These are phyloP conservation scores for Candidula unifasciata DNA, from an alignment of 2,888 invertebrate genomes.

Conservation along the genomic window DNA sequence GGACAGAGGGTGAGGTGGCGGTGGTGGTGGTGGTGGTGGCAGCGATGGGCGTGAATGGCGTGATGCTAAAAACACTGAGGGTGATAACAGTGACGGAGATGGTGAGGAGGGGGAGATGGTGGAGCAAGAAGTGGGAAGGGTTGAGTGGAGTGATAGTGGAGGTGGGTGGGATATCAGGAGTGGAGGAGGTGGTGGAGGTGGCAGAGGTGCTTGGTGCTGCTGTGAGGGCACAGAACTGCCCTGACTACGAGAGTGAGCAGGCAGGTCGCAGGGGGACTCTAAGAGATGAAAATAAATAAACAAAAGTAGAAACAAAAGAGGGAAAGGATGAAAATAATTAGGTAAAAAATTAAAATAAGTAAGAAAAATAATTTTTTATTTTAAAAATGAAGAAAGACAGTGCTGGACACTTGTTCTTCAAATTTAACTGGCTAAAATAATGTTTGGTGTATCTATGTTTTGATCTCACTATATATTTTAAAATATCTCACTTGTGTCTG, in stretches of 20 bases:
- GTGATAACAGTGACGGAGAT: slow-evolving; percentile 49
- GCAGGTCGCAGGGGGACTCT: slow-evolving; percentile 54
- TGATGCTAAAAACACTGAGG: slow-evolving; percentile 44
- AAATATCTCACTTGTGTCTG: too few relatives aligned
- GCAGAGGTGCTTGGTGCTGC: slow-evolving; percentile 48
- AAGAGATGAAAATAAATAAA: slow-evolving; percentile 41
- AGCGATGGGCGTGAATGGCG: slow-evolving; percentile 47
- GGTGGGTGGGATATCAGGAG: slow-evolving; percentile 44
- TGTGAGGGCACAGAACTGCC: slow-evolving; percentile 48
- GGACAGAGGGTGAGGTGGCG: slow-evolving; percentile 61
- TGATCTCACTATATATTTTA: background rate
- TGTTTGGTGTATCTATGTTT: background rate
- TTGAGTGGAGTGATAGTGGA: slow-evolving; percentile 41
- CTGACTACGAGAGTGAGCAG: slow-evolving; percentile 51
- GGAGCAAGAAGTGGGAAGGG: slow-evolving; percentile 40
- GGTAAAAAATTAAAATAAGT: background rate
- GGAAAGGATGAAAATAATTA: slow-evolving; percentile 34
- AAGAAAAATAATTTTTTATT: slow-evolving; percentile 1
- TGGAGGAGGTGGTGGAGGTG: slow-evolving; percentile 52
- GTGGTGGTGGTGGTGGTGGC: slow-evolving; percentile 56
- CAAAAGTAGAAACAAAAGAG: slow-evolving; percentile 30
- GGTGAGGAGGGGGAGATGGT: slow-evolving; percentile 51
- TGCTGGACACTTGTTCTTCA: background rate
- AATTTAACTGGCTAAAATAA: background rate
- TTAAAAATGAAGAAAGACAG: background rate